Conservation (phyloP, 2,113 vertebrate genomes). For the Empidonax traillii region DNA sequence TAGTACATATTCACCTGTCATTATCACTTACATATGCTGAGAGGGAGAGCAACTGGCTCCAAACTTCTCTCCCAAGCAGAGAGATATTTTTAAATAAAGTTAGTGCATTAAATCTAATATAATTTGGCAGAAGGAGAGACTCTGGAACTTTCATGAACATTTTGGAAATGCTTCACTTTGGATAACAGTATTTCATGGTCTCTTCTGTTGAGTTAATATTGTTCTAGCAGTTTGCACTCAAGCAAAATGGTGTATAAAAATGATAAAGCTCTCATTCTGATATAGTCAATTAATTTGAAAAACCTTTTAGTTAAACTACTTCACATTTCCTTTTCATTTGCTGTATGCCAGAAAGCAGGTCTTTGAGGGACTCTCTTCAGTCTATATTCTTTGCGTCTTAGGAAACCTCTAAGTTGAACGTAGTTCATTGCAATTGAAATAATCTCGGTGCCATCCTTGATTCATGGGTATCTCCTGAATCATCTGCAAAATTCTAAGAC, state of each 20-base stretch:
- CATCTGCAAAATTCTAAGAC: neutral
- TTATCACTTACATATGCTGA: conserved; percentile 32
- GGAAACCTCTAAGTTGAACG: neutral
- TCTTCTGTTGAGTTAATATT: neutral
- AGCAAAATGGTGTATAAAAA: neutral
- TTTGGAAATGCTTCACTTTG: neutral
- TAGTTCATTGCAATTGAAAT: neutral
- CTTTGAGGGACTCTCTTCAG: neutral
- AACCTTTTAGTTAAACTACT: neutral
- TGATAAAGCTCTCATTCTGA: neutral
- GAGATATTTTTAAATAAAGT: conserved; percentile 7
- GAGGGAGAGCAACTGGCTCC: conserved; percentile 4
- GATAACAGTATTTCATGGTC: neutral
- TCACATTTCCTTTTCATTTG: neutral
- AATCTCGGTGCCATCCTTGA: neutral
- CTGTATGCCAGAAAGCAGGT: neutral
- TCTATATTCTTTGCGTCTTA: neutral
- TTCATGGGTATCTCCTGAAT: neutral
- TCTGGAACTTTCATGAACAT: neutral
- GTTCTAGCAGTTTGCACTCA: neutral
- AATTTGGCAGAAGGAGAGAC: neutral
- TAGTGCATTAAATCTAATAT: neutral
- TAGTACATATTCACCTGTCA: conserved; percentile 26
- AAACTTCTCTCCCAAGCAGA: neutral
- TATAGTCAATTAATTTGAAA: neutral